Evolutionary conservation across 2,797 vertebrate genomes (phyloP), one percentile per base, ranked within the genome.

Genomic region (Fringilla coelebs): DNA sequence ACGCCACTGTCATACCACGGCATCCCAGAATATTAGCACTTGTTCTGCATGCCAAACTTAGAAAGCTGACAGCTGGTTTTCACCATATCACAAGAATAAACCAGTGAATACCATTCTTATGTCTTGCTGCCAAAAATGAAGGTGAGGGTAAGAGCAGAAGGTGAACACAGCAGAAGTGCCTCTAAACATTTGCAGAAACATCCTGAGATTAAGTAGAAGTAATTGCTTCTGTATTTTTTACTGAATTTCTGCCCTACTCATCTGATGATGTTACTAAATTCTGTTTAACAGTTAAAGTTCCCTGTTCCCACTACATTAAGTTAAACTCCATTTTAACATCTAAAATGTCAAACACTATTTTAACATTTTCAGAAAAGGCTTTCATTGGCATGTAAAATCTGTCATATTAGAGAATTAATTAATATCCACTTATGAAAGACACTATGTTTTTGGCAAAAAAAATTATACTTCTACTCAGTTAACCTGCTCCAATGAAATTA

Each of bases 391-490:
- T 43, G 12, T 34, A 86, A 89, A 91, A 95, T 80, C 71, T 73
- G 54, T 36, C 80, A 15, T 45, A 92, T 10, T 73, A 73, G 21
- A 89, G 66, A 88, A 62, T 89, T 93, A 89, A 89, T 77, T 67
- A 77, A 89, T 96, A 95, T 55, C 48, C 18, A 68, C 58, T 86
- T 60, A 61, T 48, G 28, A 89, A 96, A 65, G 48, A 74, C 36
- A 31, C 17, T 58, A 54, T 4, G 8, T 25, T 90, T 72, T 83
- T 90, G 55, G 63, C 22, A 67, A 85, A 81, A 67, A 34, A 92
- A 91, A 74, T 4, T 73, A 81, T 25, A 67, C 65, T 95, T 88
- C 78, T 73, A 72, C 88, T 95, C 49, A 32, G 61, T 86, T 92
- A 89, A 95, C 29, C 20, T 82, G 51, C 83, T 94, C 68, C 48